These are phyloP conservation scores for Patella depressa DNA, from an alignment of 2,888 invertebrate genomes.

Conservation along the genomic window DNA sequence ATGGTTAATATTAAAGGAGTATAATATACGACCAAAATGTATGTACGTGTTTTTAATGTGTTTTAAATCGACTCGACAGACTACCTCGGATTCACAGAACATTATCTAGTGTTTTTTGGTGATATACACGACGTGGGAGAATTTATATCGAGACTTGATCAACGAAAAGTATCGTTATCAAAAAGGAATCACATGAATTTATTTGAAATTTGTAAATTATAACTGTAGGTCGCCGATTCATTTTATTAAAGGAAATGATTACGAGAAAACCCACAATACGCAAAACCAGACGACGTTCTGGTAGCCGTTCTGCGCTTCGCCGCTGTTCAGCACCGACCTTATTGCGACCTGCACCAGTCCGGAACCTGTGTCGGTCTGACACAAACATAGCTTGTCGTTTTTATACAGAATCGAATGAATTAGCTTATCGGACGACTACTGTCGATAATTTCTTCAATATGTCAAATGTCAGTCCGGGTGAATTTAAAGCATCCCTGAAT, in stretches of 20 bases:
- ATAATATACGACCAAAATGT: too few species aligned
- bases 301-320: constrained; percentile 32
- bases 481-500: not conserved
- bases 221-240: too few species aligned
- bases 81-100: too few species aligned
- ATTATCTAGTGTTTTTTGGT: too few species aligned
- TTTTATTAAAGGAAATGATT: constrained; percentile 24
- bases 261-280: constrained; percentile 34
- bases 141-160: too few species aligned
- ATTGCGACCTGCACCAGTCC: constrained; percentile 24
- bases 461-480: not conserved
- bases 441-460: not conserved
- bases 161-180: too few species aligned
- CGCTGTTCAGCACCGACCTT: constrained; percentile 40
- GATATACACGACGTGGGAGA: too few species aligned
- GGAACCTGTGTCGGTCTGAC: constrained; percentile 19
- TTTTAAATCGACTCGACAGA: too few species aligned
- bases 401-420: not conserved
- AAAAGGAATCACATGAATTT: too few species aligned
- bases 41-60: too few species aligned
- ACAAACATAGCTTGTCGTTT: constrained; percentile 19
- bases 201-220: too few species aligned
- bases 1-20: too few species aligned
- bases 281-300: constrained; percentile 30
- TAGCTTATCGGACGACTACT: not conserved